phyloP scores from a whole-genome alignment of 2,888 invertebrate genomes.

The Drosophila phalerata region DNA sequence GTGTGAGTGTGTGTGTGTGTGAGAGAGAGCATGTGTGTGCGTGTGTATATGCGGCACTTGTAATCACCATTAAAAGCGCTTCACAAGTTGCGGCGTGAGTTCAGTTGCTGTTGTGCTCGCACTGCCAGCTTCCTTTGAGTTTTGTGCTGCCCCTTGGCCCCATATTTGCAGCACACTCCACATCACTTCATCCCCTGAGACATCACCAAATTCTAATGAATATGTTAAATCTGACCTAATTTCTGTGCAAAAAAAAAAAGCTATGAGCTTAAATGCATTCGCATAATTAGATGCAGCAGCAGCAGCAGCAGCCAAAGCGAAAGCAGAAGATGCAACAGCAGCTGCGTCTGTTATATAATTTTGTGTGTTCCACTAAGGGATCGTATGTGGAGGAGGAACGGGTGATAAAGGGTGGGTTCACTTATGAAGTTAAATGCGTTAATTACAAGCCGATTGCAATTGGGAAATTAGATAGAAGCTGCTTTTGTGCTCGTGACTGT shows the following conservation, averaged over 20 bases:
- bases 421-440: constrained; percentile 23
- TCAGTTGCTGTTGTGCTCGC: constrained; percentile 42
- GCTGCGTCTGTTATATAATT: constrained; percentile 29
- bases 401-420: background rate
- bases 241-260: constrained; percentile 55
- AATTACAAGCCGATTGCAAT: constrained; percentile 18
- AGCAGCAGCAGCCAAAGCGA: constrained; percentile 23
- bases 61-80: constrained; percentile 80
- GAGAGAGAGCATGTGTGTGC: constrained; percentile 9
- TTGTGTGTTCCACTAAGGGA: background rate
- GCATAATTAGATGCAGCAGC: constrained; percentile 76
- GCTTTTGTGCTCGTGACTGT: background rate
- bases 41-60: constrained; percentile 56
- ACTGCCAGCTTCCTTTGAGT: constrained; percentile 70
- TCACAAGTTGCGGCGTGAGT: constrained; percentile 56
- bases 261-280: constrained; percentile 76
- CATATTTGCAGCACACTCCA: constrained; percentile 34
- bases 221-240: constrained; percentile 82
- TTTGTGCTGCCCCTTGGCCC: constrained; percentile 51
- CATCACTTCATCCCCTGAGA: background rate
- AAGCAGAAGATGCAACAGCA: constrained; percentile 29
- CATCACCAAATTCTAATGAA: constrained; percentile 66
- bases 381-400: background rate
- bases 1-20: constrained; percentile 37
- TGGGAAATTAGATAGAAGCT: background rate